Conservation (phyloP, 30 jellyfish, hydroid and myxozoan genomes). For the Nemopilema nomurai region DNA sequence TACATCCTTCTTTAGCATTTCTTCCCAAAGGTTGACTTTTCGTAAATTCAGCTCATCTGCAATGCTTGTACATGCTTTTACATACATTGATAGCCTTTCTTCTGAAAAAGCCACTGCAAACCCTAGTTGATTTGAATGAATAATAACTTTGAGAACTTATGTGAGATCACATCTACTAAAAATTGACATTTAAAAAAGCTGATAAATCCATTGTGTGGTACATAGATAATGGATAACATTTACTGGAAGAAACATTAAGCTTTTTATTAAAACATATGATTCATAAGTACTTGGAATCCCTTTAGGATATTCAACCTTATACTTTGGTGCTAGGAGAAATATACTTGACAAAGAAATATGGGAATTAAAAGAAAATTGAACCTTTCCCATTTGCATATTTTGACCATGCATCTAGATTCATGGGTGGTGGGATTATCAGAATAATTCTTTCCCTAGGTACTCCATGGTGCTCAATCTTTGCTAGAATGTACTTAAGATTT, state of each 20-base stretch:
- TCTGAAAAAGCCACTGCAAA: constrained; percentile 18
- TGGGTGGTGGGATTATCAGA: constrained; percentile 83
- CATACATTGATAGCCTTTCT: constrained; percentile 2
- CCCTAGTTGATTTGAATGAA: not conserved
- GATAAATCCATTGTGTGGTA: no score
- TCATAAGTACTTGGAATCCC: no score
- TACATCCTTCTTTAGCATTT: constrained; percentile 23
- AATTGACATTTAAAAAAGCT: not conserved
- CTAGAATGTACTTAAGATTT: constrained; percentile 43
- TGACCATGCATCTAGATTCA: constrained; percentile 69
- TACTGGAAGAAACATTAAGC: no score
- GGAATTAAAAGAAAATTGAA: no score
- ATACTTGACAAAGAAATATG: no score
- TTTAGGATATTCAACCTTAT: no score
- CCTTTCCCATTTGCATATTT: not conserved
- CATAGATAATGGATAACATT: no score
- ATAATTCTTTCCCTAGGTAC: constrained; percentile 58
- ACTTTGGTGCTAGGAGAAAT: no score
- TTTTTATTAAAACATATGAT: no score
- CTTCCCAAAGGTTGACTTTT: constrained; percentile 52
- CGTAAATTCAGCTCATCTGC: constrained; percentile 41
- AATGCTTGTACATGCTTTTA: constrained; percentile 8
- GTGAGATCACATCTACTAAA: no score
- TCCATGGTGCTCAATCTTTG: constrained; percentile 44
- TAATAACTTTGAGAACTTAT: no score